Evolutionary conservation across 2,797 vertebrate genomes (phyloP).

Genomic region (Decapterus maruadsi): DNA sequence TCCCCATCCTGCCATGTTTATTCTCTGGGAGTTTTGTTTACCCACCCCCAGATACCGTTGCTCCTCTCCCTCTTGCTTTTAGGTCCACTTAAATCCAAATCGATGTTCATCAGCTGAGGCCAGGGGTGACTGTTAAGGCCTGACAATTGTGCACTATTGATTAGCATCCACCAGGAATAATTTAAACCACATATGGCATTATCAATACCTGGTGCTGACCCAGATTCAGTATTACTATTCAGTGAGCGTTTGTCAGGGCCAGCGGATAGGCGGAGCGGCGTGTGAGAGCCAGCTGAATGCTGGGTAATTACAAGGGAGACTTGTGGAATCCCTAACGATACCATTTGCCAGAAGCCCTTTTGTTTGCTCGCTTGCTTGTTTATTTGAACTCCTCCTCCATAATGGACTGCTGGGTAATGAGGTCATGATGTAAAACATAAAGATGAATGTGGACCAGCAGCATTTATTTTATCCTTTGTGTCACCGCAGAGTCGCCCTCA

Average conservation of each 20-base stretch:
- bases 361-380: conserved; percentile 64
- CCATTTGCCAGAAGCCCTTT: conserved; percentile 56
- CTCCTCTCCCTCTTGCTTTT: conserved; percentile 51
- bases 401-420: conserved; percentile 57
- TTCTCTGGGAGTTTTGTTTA: conserved; percentile 60
- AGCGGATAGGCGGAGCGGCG: conserved; percentile 34
- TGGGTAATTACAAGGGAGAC: conserved; percentile 77
- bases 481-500: not conserved
- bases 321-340: conserved; percentile 62
- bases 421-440: conserved; percentile 49
- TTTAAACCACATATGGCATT: conserved; percentile 77
- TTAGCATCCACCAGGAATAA: conserved; percentile 68
- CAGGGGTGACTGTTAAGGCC: conserved; percentile 73
- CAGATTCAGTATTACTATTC: conserved; percentile 57
- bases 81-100: conserved; percentile 72
- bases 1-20: conserved; percentile 52
- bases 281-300: conserved; percentile 58
- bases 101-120: conserved; percentile 75
- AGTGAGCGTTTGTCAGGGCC: conserved; percentile 41
- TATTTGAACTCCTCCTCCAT: conserved; percentile 54
- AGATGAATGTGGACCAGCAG: conserved; percentile 5
- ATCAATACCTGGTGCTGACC: conserved; percentile 69
- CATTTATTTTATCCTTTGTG: conserved; percentile 5
- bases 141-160: conserved; percentile 76
- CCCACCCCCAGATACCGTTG: conserved; percentile 43